These are phyloP conservation scores for Ernsta delagoae DNA, from an alignment of 2,888 invertebrate genomes.

Conservation along the genomic window DNA sequence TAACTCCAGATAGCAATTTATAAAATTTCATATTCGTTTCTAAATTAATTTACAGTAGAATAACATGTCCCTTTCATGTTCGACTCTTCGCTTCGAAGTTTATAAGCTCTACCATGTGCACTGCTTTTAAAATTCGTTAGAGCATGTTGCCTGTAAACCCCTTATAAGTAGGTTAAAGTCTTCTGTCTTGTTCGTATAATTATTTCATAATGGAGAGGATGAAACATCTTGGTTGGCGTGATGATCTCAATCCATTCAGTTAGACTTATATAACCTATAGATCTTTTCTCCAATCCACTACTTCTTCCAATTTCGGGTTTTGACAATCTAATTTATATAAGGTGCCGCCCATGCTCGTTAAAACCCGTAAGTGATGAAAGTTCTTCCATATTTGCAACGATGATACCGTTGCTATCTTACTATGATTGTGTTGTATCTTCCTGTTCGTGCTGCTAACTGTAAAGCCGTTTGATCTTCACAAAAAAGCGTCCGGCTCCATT, in stretches of 20 bases:
- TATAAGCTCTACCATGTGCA: neutral
- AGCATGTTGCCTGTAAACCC: neutral
- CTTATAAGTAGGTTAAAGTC: neutral
- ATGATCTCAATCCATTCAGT: too few relatives aligned
- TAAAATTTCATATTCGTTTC: neutral
- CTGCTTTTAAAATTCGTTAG: neutral
- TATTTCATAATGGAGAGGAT: neutral
- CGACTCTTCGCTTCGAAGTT: neutral
- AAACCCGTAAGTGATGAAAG: neutral
- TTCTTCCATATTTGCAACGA: neutral
- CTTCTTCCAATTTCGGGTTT: too few relatives aligned
- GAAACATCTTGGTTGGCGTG: too few relatives aligned
- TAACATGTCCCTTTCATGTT: neutral
- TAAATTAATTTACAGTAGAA: neutral
- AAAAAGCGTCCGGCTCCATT: neutral
- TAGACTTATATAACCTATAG: too few relatives aligned
- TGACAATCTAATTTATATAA: neutral
- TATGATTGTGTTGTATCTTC: too few relatives aligned
- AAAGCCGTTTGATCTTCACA: neutral
- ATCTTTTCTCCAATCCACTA: too few relatives aligned
- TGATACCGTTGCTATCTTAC: too few relatives aligned
- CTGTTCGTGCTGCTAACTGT: neutral
- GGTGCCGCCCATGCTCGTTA: neutral
- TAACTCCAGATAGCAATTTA: too few relatives aligned
- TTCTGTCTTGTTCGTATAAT: neutral